These are phyloP conservation scores for Scophthalmus maximus DNA, from an alignment of 2,113 vertebrate species.

Conservation along the genomic window DNA sequence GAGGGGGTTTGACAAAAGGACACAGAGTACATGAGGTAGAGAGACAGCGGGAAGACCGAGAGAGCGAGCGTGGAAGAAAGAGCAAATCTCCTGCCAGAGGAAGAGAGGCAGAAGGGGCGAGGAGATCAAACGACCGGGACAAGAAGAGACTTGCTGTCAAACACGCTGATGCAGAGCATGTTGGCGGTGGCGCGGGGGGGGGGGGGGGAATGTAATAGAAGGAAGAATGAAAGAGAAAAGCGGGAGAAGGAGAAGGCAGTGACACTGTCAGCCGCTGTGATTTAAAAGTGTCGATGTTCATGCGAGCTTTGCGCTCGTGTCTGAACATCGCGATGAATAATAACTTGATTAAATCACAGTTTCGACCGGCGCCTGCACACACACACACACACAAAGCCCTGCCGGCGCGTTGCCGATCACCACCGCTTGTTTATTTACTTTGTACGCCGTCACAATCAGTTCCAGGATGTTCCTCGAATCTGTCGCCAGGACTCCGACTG, in stretches of 20 bases:
- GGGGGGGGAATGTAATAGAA: constrained; percentile 28
- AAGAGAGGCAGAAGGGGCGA: constrained; percentile 36
- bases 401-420: no score
- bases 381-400: background rate
- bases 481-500: constrained; percentile 87
- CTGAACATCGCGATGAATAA: background rate
- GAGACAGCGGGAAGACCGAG: background rate
- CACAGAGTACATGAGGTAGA: background rate
- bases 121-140: constrained; percentile 62
- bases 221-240: constrained; percentile 41
- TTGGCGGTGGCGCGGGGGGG: background rate
- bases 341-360: background rate
- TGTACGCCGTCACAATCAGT: constrained; percentile 93
- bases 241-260: constrained; percentile 6
- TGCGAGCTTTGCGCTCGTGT: no score
- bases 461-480: constrained; percentile 96
- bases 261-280: background rate
- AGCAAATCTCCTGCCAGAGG: no score
- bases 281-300: no score
- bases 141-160: constrained; percentile 66
- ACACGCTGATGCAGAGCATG: constrained; percentile 60
- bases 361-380: background rate
- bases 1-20: constrained; percentile 37
- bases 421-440: constrained; percentile 87
- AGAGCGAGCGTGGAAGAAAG: constrained; percentile 20